Base-by-base conservation (phyloP, 2,797 vertebrate genomes). In the Peromyscus aztecus region DNA sequence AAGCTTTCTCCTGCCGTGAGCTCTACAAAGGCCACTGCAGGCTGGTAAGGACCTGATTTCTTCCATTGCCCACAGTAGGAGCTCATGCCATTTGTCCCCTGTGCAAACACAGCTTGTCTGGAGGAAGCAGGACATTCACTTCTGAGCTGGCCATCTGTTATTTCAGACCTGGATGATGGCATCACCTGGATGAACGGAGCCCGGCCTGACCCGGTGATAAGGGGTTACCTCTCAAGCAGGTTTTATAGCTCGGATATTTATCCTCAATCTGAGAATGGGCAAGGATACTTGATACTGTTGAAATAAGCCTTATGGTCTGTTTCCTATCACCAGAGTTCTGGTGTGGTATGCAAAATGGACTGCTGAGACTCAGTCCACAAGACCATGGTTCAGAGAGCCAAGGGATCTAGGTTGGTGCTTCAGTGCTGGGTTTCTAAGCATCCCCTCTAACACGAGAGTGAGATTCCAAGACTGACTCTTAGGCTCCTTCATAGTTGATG, bases 141-240 rank as follows among this genome's bases (percentile, higher is more conserved):
- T 93, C 83, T 77, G 86, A 84, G 90, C 95, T 4, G n/a, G 16
- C 97, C 97, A 97, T 97, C 97, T 98, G 97, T 97, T 89, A 49
- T 93, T 97, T 92, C 92, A 89, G 92, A 90, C 59, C 83, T 90
- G 86, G 59, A 59, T 76, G 83, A 77, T 69, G 90, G 87, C 92
- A 91, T 73, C 73, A 90, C 86, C 95, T 86, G 87, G 81, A 83
- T 2, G 0, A 81, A 61, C 43, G 10, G 80, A 90, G 81, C 95
- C 86, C 75, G 59, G 90, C 90, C 78, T 8, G 4, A 85, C 16
- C 65, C n/a, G 11, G 89, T 97, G 97, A 96, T 97, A 97, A 98
- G 76, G 77, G 59, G 43, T 81, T 94, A 89, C 89, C 77, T 91
- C 77, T 93, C 78, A 69, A 93, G 94, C 96, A 95, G 94, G 85